These are phyloP conservation scores for Micromys minutus DNA, from an alignment of 2,113 vertebrate genomes.

Conservation along the genomic window DNA sequence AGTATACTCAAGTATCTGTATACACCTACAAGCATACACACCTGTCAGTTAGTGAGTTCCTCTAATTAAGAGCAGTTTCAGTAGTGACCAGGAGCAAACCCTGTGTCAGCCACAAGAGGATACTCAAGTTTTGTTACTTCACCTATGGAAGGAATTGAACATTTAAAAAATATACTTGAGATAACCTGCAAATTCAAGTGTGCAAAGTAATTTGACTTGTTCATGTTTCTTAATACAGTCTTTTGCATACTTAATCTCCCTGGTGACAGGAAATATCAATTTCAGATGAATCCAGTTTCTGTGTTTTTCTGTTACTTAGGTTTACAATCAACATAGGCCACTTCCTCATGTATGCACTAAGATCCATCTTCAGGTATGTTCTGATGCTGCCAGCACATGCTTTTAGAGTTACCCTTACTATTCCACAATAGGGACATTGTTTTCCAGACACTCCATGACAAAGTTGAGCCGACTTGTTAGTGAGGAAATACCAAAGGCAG, in stretches of 20 bases:
- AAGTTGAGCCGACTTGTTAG: not conserved
- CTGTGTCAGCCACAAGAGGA: not conserved
- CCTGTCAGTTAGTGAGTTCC: not conserved
- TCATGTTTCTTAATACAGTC: not conserved
- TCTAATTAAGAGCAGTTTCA: not conserved
- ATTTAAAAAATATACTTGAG: not conserved
- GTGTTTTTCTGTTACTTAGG: not conserved
- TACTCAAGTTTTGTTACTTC: not conserved
- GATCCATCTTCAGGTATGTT: constrained; percentile 3
- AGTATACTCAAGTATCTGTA: not conserved
- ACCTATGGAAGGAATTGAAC: not conserved
- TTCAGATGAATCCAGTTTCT: not conserved
- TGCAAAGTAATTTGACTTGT: not conserved
- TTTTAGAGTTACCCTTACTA: not conserved
- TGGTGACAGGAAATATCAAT: constrained; percentile 38
- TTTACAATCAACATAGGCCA: not conserved
- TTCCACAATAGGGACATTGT: not conserved
- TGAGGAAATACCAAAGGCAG: not conserved
- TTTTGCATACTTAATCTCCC: not conserved
- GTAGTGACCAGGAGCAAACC: not conserved
- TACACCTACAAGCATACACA: not conserved
- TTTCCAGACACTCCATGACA: not conserved
- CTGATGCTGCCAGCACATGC: not conserved
- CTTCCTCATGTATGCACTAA: not conserved
- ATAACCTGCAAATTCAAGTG: not conserved